Percentiles rank a stretch among this genome's conserved stretches.
Conservation (phyloP, 2,888 invertebrate genomes). For the Athetis lepigone region DNA sequence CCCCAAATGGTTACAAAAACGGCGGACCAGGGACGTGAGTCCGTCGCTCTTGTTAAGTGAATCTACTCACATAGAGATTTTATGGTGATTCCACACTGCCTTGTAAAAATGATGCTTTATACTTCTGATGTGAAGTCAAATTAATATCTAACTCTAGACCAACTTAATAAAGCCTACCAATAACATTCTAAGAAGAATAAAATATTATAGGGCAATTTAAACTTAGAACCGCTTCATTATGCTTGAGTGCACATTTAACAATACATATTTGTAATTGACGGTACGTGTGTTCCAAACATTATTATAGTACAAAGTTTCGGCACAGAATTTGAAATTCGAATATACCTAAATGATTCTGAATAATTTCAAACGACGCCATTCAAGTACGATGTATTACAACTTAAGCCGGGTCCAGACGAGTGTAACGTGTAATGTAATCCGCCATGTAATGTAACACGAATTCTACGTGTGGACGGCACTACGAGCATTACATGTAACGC, state of each 20-base stretch:
- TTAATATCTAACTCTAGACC: too few relatives aligned
- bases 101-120: too few relatives aligned
- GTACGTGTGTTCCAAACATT: neutral
- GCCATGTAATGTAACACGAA: too few relatives aligned
- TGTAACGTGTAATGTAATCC: too few relatives aligned
- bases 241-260: neutral
- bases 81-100: too few relatives aligned
- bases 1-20: too few relatives aligned
- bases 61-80: too few relatives aligned
- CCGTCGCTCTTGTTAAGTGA: too few relatives aligned
- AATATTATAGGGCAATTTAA: neutral
- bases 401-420: neutral
- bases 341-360: constrained; percentile 20
- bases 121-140: too few relatives aligned
- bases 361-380: neutral
- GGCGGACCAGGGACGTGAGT: too few relatives aligned
- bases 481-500: constrained; percentile 45
- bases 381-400: neutral
- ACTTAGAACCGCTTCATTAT: neutral
- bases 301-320: neutral
- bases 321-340: constrained; percentile 6
- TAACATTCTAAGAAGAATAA: too few relatives aligned
- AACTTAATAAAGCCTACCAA: too few relatives aligned
- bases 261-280: neutral
- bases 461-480: constrained; percentile 1